Evolutionary conservation across 2,888 invertebrate species (phyloP).

Genomic region (Isotomurus palustris): DNA sequence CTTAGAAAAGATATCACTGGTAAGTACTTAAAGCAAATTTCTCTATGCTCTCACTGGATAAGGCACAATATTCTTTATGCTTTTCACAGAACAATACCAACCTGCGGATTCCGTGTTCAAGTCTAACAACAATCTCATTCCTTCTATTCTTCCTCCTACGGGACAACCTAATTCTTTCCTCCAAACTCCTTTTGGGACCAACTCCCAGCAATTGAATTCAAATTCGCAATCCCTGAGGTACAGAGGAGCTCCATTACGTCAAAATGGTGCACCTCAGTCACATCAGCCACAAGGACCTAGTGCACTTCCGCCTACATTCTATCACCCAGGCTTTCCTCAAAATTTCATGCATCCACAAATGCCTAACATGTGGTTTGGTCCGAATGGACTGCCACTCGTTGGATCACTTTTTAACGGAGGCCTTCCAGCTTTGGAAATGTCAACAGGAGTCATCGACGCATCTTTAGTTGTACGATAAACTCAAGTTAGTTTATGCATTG

Average conservation of each 20-base stretch:
- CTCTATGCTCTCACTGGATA: not conserved
- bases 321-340: not conserved
- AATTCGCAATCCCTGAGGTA: conserved; percentile 3
- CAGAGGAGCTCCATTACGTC: conserved; percentile 5
- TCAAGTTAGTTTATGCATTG: too few relatives aligned
- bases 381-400: not conserved
- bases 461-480: conserved; percentile 18
- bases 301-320: conserved; percentile 6
- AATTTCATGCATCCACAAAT: conserved; percentile 1
- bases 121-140: conserved; percentile 20
- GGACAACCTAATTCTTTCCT: conserved; percentile 11
- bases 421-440: not conserved
- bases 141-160: conserved; percentile 15
- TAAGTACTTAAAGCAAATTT: conserved; percentile 49
- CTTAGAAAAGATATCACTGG: conserved; percentile 95
- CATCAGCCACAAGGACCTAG: not conserved
- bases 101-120: conserved; percentile 44
- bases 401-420: too few relatives aligned
- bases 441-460: conserved; percentile 14
- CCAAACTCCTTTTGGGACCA: conserved; percentile 14
- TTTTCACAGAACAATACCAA: conserved; percentile 42
- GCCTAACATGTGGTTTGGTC: conserved; percentile 6
- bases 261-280: too few relatives aligned
- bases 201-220: too few relatives aligned
- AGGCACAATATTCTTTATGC: not conserved